These are phyloP conservation scores for Rhopalosiphum padi DNA, from an alignment of 1,140 invertebrate species.

Conservation along the genomic window DNA sequence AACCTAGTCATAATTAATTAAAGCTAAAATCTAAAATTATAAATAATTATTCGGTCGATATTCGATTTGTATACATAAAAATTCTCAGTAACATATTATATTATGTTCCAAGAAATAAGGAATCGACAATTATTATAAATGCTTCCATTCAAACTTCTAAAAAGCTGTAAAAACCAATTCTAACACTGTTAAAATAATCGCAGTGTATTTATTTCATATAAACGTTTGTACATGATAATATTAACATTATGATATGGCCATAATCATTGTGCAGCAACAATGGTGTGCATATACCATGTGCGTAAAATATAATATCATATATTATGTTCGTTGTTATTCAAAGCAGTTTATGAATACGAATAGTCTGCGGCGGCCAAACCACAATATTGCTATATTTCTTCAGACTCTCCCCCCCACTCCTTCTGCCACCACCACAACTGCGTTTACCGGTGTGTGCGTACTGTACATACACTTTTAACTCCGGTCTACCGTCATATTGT, in stretches of 20 bases:
- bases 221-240: too few species aligned
- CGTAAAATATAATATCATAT: background rate
- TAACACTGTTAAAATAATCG: too few species aligned
- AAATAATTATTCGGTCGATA: too few species aligned
- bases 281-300: background rate
- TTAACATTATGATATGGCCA: background rate
- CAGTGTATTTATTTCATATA: too few species aligned
- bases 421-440: background rate
- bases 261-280: background rate
- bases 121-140: too few species aligned
- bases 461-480: background rate
- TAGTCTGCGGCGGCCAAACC: background rate
- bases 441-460: background rate
- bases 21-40: too few species aligned
- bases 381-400: background rate
- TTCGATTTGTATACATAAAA: too few species aligned
- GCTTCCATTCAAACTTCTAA: too few species aligned
- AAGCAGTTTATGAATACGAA: background rate
- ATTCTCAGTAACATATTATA: background rate
- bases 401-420: background rate
- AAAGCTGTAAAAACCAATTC: too few species aligned
- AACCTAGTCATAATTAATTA: background rate
- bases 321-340: conserved; percentile 13
- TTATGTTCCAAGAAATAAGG: too few species aligned
- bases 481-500: background rate